Base-by-base conservation (phyloP, 2,113 vertebrate species). In the Pristiophorus japonicus region DNA sequence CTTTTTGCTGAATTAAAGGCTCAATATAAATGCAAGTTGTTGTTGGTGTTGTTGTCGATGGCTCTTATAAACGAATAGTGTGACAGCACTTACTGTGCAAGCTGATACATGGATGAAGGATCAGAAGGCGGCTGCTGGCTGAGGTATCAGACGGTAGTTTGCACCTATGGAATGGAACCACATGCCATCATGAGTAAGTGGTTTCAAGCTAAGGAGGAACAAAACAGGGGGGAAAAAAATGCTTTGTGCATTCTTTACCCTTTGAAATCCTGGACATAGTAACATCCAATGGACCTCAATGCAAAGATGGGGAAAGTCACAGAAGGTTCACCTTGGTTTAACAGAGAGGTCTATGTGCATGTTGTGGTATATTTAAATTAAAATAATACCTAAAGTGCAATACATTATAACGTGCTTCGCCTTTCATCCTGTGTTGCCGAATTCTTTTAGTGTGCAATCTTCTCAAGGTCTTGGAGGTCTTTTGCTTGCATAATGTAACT, bases 401-500 rank as follows among this genome's bases (percentile, higher is more conserved):
- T 27, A 30, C 70, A 47, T 73, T 45, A 67, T 30, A 51, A 73
- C 22, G n/a, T 34, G 42, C 66, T 45, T 94, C 11, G 18, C 45
- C 91, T 47, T 94, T 94, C 42, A 70, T 42, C 30, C 62, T 70
- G n/a, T 70, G 10, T 30, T 51, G 42, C 10, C 45, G 30, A 27
- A 66, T 93, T 93, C 18, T 93, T 45, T 42, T 45, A 66, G 2
- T 27, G 38, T 22, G n/a, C 5, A 94, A 30, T 94, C 8, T 67
- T 94, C 22, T 94, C 91, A 94, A 94, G 91, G 91, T 94, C 63
- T 94, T 94, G 38, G 45, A 94, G 20, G 91, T 90, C 90, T 93
- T 93, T 66, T 93, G 62, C 62, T 65, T 65, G 22, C 62, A 65
- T 20, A 65, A 65, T 65, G 62, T 10, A 65, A 6, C 59, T 42